phyloP scores from a whole-genome alignment of 2,797 vertebrate genomes.

The Artibeus lituratus region DNA sequence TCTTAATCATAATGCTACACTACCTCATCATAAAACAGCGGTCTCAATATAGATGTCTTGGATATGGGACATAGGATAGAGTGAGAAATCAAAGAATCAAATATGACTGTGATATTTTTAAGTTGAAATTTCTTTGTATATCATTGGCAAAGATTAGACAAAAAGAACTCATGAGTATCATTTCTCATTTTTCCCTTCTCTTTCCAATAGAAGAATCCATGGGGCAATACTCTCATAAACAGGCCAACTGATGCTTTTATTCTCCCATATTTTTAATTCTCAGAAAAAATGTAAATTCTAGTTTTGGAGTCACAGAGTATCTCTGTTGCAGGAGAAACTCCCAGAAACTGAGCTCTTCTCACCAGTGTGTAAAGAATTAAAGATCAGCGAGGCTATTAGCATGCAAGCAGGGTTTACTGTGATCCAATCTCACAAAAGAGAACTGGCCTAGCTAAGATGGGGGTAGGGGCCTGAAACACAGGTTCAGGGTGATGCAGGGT shows the following conservation, averaged over 20 bases:
- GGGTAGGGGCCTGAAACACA: too few species aligned
- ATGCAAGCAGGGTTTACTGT: too few species aligned
- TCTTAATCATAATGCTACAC: background rate
- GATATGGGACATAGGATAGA: background rate
- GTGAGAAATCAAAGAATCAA: background rate
- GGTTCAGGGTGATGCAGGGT: too few species aligned
- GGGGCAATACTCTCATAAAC: background rate
- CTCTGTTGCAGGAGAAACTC: background rate
- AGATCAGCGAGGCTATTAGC: too few species aligned
- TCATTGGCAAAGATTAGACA: background rate
- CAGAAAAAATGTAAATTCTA: background rate
- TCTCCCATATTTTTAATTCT: background rate
- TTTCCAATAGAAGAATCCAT: background rate
- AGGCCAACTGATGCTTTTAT: background rate
- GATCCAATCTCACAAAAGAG: too few species aligned
- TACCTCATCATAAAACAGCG: background rate
- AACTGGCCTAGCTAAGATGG: too few species aligned
- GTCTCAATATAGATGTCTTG: background rate
- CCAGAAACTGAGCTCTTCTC: too few species aligned
- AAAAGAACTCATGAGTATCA: background rate
- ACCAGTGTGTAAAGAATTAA: too few species aligned
- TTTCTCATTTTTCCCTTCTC: background rate
- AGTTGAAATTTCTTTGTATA: background rate
- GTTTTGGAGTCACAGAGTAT: background rate
- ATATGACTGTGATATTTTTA: background rate